Evolutionary conservation across 2,797 vertebrate genomes (phyloP), one percentile per base, ranked within the genome.

Genomic region (Spinibarbus caldwelli): DNA sequence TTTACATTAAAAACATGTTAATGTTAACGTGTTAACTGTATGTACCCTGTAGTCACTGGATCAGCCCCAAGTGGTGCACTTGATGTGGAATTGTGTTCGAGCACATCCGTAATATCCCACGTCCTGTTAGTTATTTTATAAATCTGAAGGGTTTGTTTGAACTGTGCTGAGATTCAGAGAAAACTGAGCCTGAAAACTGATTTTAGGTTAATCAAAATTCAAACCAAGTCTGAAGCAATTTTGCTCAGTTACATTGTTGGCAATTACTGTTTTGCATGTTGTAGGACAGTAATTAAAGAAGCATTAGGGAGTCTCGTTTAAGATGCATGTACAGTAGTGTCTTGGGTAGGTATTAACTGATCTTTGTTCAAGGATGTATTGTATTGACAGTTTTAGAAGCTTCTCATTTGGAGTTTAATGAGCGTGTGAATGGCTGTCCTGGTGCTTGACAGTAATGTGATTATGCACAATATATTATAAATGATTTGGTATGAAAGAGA

Each of bases 331-430:
- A 43, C 6, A 29, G 15, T 29, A 19, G 43, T 45, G 70, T 45
- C 17, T 52, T 49, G 45, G 43, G 8, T 34, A 31, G 45, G 71
- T 75, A 52, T 75, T 52, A 52, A 52, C 72, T 31, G 17, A 52
- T 49, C 29, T 76, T 76, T 76, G 29, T 76, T 34, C 47, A 76
- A 76, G 72, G 47, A 36, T 75, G 29, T 36, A 36, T 23, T 23
- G 47, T 76, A 76, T 76, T 5, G 2, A 23, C 29, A 34, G 29
- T 23, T 26, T 54, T n/a, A 15, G 14, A 57, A 78, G 49, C 23
- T 38, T 41, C 52, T 41, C 31, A 78, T 62, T n/a, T 66, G 19
- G n/a, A 80, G 26, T 23, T 80, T 47, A 67, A 49, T 34, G 21
- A 23, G 38, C 8, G 12, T 80, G 19, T 47, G 29, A 47, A 47